These are phyloP conservation scores for Seriola aureovittata DNA, from an alignment of 2,113 vertebrate genomes.

Conservation along the genomic window DNA sequence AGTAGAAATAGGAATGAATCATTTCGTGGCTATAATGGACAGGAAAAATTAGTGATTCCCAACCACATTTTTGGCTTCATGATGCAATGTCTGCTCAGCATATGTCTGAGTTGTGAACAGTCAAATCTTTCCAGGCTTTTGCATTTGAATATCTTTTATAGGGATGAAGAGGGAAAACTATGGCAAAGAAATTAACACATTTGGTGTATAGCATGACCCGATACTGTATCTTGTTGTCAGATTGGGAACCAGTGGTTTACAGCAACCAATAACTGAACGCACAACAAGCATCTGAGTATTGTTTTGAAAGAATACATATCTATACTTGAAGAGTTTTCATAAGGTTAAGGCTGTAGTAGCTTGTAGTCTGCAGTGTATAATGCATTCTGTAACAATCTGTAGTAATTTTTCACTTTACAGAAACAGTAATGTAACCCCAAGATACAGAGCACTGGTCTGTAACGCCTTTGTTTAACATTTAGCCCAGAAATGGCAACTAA, in stretches of 20 bases:
- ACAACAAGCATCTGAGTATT: constrained; percentile 2
- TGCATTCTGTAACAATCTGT: not conserved
- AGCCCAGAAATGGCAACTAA: not conserved
- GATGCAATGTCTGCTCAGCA: not conserved
- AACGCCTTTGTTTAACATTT: not conserved
- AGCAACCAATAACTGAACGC: not conserved
- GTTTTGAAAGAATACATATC: not conserved
- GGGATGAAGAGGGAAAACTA: not conserved
- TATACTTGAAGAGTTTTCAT: not conserved
- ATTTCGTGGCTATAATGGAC: not conserved
- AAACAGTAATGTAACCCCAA: not conserved
- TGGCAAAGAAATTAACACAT: not conserved
- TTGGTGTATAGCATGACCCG: not conserved
- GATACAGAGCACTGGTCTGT: not conserved
- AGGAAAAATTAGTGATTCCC: not conserved
- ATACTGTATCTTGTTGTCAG: not conserved
- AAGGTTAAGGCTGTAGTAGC: not conserved
- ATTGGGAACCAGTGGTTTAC: not conserved
- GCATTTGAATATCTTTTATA: not conserved
- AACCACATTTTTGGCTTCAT: not conserved
- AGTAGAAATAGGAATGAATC: not conserved
- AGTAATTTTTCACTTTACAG: not conserved
- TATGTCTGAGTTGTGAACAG: not conserved
- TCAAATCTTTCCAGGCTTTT: not conserved
- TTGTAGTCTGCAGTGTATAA: not conserved